phyloP scores from a whole-genome alignment of 2,888 invertebrate genomes.

The Macrophya alboannulata region DNA sequence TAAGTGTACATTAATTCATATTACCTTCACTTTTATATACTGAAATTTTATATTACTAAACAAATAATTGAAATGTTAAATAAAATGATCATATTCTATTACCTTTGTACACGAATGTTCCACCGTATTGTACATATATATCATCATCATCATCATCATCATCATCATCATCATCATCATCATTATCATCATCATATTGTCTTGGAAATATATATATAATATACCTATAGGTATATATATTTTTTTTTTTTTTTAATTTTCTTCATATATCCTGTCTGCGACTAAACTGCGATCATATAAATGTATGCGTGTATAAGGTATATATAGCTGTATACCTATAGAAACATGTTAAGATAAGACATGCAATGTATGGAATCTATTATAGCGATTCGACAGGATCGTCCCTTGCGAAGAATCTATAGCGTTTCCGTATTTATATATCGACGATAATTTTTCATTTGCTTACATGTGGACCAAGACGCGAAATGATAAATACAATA shows the following conservation, averaged over 20 bases:
- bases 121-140: slow-evolving; percentile 2
- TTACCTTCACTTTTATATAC: not conserved
- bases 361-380: not conserved
- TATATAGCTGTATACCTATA: not conserved
- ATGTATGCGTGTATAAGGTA: not conserved
- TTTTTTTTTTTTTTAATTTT: no score
- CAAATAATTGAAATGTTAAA: not conserved
- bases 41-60: not conserved
- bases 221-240: no score
- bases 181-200: not conserved
- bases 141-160: not conserved
- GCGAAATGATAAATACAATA: slow-evolving; percentile 9
- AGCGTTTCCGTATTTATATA: not conserved
- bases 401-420: slow-evolving; percentile 26
- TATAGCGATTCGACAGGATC: slow-evolving; percentile 11
- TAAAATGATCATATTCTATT: slow-evolving; percentile 2
- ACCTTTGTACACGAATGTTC: not conserved
- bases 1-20: no score
- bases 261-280: not conserved
- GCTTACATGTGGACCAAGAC: slow-evolving; percentile 20
- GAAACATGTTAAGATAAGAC: not conserved
- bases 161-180: not conserved
- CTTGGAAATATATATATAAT: not conserved
- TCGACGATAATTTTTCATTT: not conserved
- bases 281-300: not conserved